phyloP scores from a whole-genome alignment of 1,140 invertebrate species.

The Hydropsyche tenuis region DNA sequence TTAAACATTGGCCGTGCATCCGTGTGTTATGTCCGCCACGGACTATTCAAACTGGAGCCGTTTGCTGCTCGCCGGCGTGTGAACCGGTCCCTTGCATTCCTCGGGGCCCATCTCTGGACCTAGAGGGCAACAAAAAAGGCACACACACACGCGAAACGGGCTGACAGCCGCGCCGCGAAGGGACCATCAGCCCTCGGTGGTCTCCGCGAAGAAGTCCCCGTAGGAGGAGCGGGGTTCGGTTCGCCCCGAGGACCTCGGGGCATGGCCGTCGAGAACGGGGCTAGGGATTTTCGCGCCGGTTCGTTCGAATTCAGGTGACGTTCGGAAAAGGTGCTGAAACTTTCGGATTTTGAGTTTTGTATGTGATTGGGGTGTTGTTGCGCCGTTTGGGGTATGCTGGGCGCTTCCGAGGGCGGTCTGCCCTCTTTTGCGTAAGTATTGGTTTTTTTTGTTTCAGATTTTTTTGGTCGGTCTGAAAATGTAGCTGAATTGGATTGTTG shows the following conservation, averaged over 20 bases:
- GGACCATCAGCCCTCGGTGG: background rate
- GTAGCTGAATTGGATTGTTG: too few relatives aligned
- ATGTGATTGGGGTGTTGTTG: background rate
- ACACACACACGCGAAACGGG: too few relatives aligned
- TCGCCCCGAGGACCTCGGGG: too few relatives aligned
- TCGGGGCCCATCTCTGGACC: background rate
- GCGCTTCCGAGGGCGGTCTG: conserved; percentile 33
- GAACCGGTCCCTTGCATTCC: background rate
- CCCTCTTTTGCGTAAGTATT: conserved; percentile 34
- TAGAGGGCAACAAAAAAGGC: background rate
- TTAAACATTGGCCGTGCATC: background rate
- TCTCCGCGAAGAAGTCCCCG: too few relatives aligned
- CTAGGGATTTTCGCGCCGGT: background rate
- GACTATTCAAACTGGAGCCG: conserved; percentile 7
- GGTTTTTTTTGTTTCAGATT: background rate
- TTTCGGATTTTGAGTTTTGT: background rate
- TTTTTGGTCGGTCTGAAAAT: background rate
- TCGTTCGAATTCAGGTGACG: conserved; percentile 3
- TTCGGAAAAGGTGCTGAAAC: background rate
- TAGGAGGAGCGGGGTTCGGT: too few relatives aligned
- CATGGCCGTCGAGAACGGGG: background rate
- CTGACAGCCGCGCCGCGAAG: too few relatives aligned
- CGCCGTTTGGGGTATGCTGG: conserved; percentile 31
- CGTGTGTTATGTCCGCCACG: background rate
- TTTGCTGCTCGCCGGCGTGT: conserved; percentile 2